Conservation (phyloP, 2,113 vertebrate genomes). For the Laticauda laticaudata region DNA sequence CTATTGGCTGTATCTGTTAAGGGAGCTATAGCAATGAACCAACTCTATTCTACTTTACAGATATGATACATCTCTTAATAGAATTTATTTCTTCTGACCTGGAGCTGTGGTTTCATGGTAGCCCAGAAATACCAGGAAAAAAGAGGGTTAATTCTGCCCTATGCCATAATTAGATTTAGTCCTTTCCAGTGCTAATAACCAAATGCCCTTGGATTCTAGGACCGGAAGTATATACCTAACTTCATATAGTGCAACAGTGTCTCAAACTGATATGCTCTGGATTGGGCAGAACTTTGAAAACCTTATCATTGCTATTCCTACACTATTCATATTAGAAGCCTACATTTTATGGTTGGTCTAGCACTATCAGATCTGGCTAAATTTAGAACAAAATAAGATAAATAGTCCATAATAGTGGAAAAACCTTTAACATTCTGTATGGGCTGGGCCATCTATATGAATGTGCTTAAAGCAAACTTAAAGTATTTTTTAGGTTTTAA, state of each 20-base stretch:
- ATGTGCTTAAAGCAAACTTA: not conserved
- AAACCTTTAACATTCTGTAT: not conserved
- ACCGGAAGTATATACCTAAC: not conserved
- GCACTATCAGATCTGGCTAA: constrained; percentile 8
- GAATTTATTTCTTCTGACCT: not conserved
- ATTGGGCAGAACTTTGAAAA: not conserved
- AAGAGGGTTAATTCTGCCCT: not conserved
- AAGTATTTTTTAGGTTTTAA: not conserved
- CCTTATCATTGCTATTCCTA: not conserved
- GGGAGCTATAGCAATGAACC: not conserved
- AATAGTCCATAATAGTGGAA: not conserved
- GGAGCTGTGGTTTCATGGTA: not conserved
- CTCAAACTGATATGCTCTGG: not conserved
- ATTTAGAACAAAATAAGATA: not conserved
- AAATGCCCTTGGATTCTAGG: not conserved
- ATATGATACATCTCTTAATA: not conserved
- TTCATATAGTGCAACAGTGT: not conserved
- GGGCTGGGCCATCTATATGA: not conserved
- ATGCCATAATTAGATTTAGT: not conserved
- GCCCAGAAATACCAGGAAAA: not conserved
- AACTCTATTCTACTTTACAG: not conserved
- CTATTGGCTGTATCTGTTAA: not conserved
- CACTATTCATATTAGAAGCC: not conserved
- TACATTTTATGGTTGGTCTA: not conserved
- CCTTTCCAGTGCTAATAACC: not conserved